These are phyloP conservation scores for Thaumetopoea pityocampa DNA, from an alignment of 1,140 invertebrate genomes.

Conservation along the genomic window DNA sequence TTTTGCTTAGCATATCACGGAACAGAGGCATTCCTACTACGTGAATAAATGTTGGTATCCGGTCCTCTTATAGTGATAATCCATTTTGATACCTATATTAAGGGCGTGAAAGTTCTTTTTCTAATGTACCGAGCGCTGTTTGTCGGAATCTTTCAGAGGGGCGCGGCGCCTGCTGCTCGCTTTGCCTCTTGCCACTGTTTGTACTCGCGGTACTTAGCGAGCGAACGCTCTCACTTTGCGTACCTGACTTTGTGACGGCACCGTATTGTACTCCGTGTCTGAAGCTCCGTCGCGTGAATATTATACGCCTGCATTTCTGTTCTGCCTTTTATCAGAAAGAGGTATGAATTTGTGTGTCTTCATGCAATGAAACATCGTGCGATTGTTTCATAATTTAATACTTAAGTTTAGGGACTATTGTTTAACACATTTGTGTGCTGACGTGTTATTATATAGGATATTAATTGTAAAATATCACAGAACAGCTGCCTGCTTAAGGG, in stretches of 20 bases:
- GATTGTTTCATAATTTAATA: too few species aligned
- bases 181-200: constrained; percentile 56
- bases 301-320: too few species aligned
- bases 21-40: constrained; percentile 53
- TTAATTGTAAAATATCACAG: too few species aligned
- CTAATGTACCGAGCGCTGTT: background rate
- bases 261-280: constrained; percentile 58
- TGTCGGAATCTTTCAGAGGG: constrained; percentile 11
- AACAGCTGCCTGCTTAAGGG: too few species aligned
- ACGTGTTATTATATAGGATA: too few species aligned
- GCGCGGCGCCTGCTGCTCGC: constrained; percentile 30
- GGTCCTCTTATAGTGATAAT: constrained; percentile 23
- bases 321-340: too few species aligned
- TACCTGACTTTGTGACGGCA: constrained; percentile 55
- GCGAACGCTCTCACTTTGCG: constrained; percentile 61
- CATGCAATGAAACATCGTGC: background rate
- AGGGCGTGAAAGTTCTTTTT: constrained; percentile 12
- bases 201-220: constrained; percentile 57
- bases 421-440: too few species aligned
- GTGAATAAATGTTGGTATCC: constrained; percentile 61
- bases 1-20: constrained; percentile 69
- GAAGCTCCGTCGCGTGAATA: constrained; percentile 51
- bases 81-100: constrained; percentile 11
- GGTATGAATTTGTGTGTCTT: too few species aligned
- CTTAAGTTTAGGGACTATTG: too few species aligned